Evolutionary conservation across 2,888 invertebrate genomes (phyloP).

Genomic region (Steinernema hermaphroditum): DNA sequence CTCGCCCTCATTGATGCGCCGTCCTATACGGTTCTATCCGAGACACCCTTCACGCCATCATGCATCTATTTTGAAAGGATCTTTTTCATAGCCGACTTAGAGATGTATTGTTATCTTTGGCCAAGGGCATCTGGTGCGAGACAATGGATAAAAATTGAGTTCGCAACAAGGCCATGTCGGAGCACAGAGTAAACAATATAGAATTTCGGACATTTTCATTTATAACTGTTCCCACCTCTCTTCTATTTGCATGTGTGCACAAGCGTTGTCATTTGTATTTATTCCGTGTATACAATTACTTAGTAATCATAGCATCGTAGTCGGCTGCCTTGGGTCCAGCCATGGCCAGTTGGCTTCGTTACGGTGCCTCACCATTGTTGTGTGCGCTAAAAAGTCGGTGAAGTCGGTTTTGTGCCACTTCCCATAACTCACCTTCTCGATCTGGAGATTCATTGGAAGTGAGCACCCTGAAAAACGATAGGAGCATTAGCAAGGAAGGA

Average conservation of each 20-base stretch:
- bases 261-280: background rate
- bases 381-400: constrained; percentile 31
- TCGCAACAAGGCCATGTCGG: background rate
- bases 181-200: constrained; percentile 7
- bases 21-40: no score
- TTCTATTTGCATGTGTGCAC: background rate
- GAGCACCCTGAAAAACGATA: background rate
- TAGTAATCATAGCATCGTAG: constrained; percentile 51
- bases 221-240: background rate
- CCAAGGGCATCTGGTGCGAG: background rate
- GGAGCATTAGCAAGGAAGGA: background rate
- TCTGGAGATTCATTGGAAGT: background rate
- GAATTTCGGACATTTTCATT: constrained; percentile 8
- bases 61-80: no score
- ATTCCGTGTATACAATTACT: background rate
- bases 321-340: constrained; percentile 58
- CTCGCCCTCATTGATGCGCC: no score
- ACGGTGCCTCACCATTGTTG: constrained; percentile 40
- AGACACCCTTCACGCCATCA: no score
- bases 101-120: background rate
- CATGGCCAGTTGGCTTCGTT: constrained; percentile 52
- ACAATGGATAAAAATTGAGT: background rate
- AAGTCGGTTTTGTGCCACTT: no score
- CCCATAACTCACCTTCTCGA: constrained; percentile 6
- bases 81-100: background rate